Base-by-base conservation (phyloP, 2,888 invertebrate genomes). In the Ophion slaviceki region DNA sequence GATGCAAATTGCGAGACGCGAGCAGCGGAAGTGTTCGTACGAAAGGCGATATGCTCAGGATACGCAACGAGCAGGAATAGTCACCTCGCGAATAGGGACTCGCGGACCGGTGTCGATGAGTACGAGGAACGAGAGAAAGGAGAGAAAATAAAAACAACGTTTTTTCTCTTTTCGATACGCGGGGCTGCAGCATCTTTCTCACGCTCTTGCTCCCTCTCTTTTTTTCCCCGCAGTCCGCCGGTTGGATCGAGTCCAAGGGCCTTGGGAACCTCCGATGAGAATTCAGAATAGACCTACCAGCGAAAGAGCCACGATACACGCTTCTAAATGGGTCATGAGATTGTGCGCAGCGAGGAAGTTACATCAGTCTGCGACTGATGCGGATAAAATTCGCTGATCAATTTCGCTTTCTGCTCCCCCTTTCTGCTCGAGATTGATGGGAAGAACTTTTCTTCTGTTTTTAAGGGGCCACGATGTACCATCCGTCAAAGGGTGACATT, bases 201-300 rank as follows among this genome's bases (percentile, higher is more conserved):
- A 70, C 71, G 59, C 40, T 82, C 76, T 76, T 32, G 66, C 59
- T 67, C 59, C 72, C 79, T 36, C 67, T 47, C 40, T 61, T 53
- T 71, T 78, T 77, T 64, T 64, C 47, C 74, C 80, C 66, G 80
- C 84, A 78, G 80, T 70, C 74, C 78, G 84, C 71, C 75, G 87
- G 83, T 91, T 92, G 92, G 91, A 92, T 61, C 68, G 32, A 40
- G 80, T 89, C 92, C 92, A 92, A 90, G 86, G 89, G 89, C 90
- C 90, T 89, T 87, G 86, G 82, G 75, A 86, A 89, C 89, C 87
- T 81, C 87, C 84, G 80, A 86, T 87, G 87, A 88, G 85, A 89
- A 89, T 89, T 89, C 87, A 88, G 89, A 91, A 90, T 91, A 90
- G 89, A 89, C 89, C 75, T 75, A 86, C 84, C 70, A 81, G 71